Percentiles rank a stretch among this genome's conserved stretches.
phyloP scores from a whole-genome alignment of 1,140 invertebrate genomes.

The Lordiphosa stackelbergi region DNA sequence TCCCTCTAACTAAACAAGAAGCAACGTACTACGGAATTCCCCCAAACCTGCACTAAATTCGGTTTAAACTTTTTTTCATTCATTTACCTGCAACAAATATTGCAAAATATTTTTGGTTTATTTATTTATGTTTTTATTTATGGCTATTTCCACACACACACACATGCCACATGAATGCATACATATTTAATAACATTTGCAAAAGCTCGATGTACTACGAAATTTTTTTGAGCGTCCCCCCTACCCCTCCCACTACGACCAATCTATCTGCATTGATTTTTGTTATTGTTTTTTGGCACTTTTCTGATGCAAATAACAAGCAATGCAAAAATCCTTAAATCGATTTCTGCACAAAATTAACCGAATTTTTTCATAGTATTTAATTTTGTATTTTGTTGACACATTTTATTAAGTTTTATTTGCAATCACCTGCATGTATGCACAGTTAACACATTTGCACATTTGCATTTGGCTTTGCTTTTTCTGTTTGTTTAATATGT shows the following conservation, averaged over 20 bases:
- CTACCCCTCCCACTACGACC: constrained; percentile 7
- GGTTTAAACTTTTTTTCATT: constrained; percentile 6
- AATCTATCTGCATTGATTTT: constrained; percentile 54
- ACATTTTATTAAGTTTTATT: constrained; percentile 74
- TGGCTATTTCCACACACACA: constrained; percentile 13
- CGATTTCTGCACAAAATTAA: constrained; percentile 72
- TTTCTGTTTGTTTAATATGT: not conserved
- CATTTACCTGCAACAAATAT: constrained; percentile 51
- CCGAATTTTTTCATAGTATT: constrained; percentile 53
- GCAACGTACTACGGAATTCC: not conserved
- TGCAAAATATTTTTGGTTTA: constrained; percentile 60
- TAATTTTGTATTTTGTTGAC: constrained; percentile 65
- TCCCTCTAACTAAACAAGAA: constrained; percentile 19
- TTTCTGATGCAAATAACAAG: constrained; percentile 62
- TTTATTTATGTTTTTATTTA: constrained; percentile 57
- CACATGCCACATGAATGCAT: constrained; percentile 36
- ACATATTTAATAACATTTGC: constrained; percentile 69
- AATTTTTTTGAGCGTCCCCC: constrained; percentile 47
- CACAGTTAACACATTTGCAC: constrained; percentile 66
- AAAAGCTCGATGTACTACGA: constrained; percentile 54
- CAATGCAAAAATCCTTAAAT: constrained; percentile 62
- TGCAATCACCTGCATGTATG: constrained; percentile 73
- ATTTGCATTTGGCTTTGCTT: constrained; percentile 42
- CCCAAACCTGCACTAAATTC: constrained; percentile 1
- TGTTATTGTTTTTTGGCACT: constrained; percentile 49